A percentile compares a stretch with the other conserved stretches of the same genome.
Conservation (phyloP, 2,113 vertebrate species). For the Pitta sordida region DNA sequence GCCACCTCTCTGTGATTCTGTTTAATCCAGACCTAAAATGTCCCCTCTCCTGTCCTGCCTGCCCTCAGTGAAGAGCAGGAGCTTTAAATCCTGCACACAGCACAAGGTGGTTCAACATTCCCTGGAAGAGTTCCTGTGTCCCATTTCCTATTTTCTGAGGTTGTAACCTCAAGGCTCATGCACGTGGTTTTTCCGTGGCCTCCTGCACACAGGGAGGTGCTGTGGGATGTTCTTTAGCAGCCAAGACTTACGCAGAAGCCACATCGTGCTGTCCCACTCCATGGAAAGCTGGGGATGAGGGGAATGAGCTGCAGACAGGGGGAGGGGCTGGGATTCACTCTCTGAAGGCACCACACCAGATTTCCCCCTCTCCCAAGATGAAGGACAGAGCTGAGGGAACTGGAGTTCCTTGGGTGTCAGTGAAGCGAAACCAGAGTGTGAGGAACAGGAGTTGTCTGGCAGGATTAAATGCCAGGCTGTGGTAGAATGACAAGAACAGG, state of each 20-base stretch:
- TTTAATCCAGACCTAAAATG: neutral
- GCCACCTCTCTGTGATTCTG: neutral
- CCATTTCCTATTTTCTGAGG: neutral
- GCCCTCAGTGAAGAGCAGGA: neutral
- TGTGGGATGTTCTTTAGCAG: neutral
- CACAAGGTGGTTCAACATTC: neutral
- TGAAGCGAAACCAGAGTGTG: accelerated
- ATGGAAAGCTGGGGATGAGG: neutral
- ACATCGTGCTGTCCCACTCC: neutral
- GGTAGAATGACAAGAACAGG: neutral
- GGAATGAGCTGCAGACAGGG: accelerated
- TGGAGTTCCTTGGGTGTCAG: neutral
- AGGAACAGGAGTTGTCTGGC: neutral
- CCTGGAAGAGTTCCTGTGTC: neutral
- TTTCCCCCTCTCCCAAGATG: neutral
- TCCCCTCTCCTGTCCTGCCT: neutral
- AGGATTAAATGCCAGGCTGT: neutral
- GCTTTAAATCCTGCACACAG: accelerated
- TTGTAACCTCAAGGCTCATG: accelerated
- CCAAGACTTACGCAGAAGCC: neutral
- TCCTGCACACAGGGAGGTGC: neutral
- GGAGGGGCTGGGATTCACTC: neutral
- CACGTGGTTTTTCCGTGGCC: neutral
- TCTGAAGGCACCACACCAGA: neutral
- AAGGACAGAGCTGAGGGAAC: neutral